These are phyloP conservation scores for Falco concolor DNA, from an alignment of 2,797 vertebrate species.

Conservation along the genomic window DNA sequence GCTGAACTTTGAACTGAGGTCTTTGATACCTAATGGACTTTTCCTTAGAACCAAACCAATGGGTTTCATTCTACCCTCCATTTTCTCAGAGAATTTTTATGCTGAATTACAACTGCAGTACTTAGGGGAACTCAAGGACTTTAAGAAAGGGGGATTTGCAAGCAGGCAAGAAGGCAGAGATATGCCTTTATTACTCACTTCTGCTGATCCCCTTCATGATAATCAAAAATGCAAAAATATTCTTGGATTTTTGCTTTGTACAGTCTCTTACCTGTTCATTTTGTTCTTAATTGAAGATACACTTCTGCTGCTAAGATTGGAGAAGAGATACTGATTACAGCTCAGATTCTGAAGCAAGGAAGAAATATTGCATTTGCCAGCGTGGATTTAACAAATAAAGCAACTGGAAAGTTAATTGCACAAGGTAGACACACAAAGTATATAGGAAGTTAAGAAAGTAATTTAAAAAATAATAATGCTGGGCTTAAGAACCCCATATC, in stretches of 20 bases:
- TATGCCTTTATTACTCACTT: background rate
- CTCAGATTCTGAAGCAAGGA: conserved; percentile 91
- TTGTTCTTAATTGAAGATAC: conserved; percentile 80
- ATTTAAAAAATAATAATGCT: background rate
- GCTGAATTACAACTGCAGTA: background rate
- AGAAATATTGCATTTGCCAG: conserved; percentile 86
- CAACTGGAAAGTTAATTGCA: conserved; percentile 87
- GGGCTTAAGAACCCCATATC: background rate
- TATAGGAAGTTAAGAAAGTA: conserved; percentile 73
- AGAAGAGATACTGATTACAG: conserved; percentile 91
- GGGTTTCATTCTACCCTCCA: background rate
- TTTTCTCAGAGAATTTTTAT: background rate
- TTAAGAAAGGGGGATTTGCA: background rate
- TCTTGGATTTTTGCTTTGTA: background rate
- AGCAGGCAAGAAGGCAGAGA: background rate
- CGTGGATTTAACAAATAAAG: conserved; percentile 90
- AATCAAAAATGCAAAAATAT: background rate
- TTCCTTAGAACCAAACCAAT: background rate
- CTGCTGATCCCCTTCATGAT: background rate
- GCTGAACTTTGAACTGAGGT: background rate
- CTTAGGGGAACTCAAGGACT: background rate
- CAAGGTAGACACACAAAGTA: conserved; percentile 95
- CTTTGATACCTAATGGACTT: background rate
- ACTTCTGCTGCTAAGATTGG: conserved; percentile 90
- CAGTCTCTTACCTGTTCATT: conserved; percentile 4